Evolutionary conservation across 2,113 vertebrate species (phyloP).

Genomic region (Columba janthina): DNA sequence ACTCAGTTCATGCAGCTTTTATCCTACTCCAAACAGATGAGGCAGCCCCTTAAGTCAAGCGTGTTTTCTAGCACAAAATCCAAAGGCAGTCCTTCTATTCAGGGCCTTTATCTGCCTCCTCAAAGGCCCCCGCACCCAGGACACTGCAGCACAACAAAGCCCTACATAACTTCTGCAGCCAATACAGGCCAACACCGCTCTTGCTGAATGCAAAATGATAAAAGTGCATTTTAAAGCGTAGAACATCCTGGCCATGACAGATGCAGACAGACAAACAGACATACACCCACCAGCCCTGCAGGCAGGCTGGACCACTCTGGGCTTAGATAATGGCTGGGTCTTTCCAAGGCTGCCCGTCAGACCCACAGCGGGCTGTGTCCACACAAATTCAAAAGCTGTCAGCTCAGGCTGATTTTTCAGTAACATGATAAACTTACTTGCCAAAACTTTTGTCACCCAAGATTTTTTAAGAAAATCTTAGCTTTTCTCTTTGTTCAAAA

Average conservation of each 20-base stretch:
- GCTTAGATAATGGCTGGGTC: neutral
- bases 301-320: neutral
- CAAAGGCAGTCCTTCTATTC: neutral
- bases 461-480: neutral
- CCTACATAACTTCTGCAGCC: neutral
- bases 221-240: neutral
- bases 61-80: neutral
- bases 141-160: neutral
- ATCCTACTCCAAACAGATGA: neutral
- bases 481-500: neutral
- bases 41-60: neutral
- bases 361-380: neutral
- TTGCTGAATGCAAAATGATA: neutral
- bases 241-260: neutral
- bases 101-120: neutral
- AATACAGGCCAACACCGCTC: neutral
- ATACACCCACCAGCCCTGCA: neutral
- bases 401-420: neutral
- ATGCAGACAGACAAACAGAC: accelerated
- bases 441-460: neutral
- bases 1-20: neutral
- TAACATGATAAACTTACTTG: neutral
- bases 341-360: neutral
- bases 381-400: neutral
- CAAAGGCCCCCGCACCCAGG: neutral